Evolutionary conservation across 2,888 invertebrate species (phyloP), one percentile per base, ranked within the genome.

Genomic region (Coremacera marginata): DNA sequence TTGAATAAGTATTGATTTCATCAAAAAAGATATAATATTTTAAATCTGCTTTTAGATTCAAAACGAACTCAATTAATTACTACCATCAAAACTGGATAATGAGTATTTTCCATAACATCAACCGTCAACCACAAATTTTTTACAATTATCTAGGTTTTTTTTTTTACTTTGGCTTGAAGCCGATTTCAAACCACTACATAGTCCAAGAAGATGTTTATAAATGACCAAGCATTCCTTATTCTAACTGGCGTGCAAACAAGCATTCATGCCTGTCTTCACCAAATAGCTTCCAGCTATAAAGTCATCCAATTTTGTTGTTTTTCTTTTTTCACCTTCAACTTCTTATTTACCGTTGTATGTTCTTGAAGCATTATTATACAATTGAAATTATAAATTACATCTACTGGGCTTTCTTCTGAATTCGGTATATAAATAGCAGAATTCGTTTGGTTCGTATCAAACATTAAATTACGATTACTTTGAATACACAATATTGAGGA

Each of bases 381-480:
- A n/a, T 2, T 55, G 7, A 19, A 55, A 8, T 19, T 2, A 55
- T 70, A 31, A 16, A n/a, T 37, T 22, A 34, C 8, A 65, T 27
- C 34, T 49, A 63, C 55, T 49, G 68, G 11, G 27, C 19, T 7
- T 16, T 19, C 34, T 37, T 70, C 34, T 49, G 22, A 7, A 51
- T 37, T 51, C 22, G 52, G 83, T 87, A 87, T 87, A 87, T 84
- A 87, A 87, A 83, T 77, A 81, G 57, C 77, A 52, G 80, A 75
- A 77, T 77, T 74, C 55, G 31, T 22, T 76, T 80, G 77, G 81
- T 83, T 79, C 81, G 81, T 83, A 86, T 87, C 86, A 87, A 82
- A 85, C 80, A 83, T 84, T 81, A 82, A 83, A 63, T 85, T 82
- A 79, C 86, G 80, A 84, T 84, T 84, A 79, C 79, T 81, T 83